A percentile compares a stretch with the other conserved stretches of the same genome.
Conservation (phyloP, 2,888 invertebrate genomes). For the Pristionchus arcanus region DNA sequence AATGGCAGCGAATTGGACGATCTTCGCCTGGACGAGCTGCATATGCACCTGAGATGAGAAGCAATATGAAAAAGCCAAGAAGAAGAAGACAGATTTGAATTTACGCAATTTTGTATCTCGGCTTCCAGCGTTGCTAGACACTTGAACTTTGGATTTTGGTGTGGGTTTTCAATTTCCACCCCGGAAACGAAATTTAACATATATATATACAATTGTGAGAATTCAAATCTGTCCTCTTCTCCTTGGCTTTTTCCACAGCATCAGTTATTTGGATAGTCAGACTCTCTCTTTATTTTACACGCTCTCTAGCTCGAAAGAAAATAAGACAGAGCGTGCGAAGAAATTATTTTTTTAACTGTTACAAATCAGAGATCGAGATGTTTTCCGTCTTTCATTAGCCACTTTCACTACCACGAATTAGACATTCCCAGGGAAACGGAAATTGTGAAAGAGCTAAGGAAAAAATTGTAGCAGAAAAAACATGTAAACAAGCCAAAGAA, state of each 20-base stretch:
- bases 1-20: not conserved
- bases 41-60: slow-evolving; percentile 6
- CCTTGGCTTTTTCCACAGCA: too few relatives aligned
- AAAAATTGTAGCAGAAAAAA: not conserved
- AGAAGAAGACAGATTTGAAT: too few relatives aligned
- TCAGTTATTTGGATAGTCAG: not conserved
- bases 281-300: too few relatives aligned
- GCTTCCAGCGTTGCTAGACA: too few relatives aligned
- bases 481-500: not conserved
- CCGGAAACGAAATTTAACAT: too few relatives aligned
- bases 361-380: not conserved
- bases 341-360: not conserved
- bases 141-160: too few relatives aligned
- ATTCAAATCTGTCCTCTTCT: too few relatives aligned
- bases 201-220: too few relatives aligned
- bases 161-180: too few relatives aligned
- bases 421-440: not conserved
- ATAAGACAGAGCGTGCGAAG: not conserved
- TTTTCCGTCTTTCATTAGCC: not conserved
- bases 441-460: not conserved
- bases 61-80: too few relatives aligned
- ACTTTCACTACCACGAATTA: not conserved
- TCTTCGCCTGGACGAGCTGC: slow-evolving; percentile 24
- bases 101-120: too few relatives aligned
- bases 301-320: too few relatives aligned